Evolutionary conservation across 2,888 invertebrate genomes (phyloP), one percentile per base, ranked within the genome.

Genomic region (Pollenia amentaria): DNA sequence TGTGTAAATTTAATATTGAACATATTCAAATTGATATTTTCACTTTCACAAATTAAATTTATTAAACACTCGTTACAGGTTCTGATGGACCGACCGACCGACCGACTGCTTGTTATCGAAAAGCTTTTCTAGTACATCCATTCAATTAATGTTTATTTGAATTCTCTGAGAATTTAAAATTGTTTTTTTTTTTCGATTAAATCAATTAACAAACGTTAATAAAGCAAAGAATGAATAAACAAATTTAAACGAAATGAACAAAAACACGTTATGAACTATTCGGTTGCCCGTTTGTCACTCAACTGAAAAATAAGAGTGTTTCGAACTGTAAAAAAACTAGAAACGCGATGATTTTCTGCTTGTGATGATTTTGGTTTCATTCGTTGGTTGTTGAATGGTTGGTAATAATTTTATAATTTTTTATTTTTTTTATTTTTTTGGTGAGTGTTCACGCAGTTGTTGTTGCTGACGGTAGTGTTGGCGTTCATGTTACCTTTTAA

Each of bases 231-330:
- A 72, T 51, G 55, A 57, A 51, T n/a, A n/a, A 64, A 48, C 40
- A 46, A 55, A 75, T 46, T 29, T 29, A 29, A 29, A 29, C 29
- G 29, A 29, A 29, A 29, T 29, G 0, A 29, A 29, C 12, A n/a
- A 73, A 83, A 83, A 82, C 70, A 75, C 75, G 73, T 75, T 69
- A 72, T 65, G 87, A 88, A 90, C 90, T 90, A 89, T 88, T 88
- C 91, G 89, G 92, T 89, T 90, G 89, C 90, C 90, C 91, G 91
- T 91, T 90, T 91, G 91, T 91, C 91, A 90, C 89, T 90, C 92
- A 91, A 91, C 91, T 91, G 91, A 91, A 90, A 89, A 89, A 85
- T 51, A 81, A 80, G 76, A 87, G 85, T 73, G 78, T 85, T 85
- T 79, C 72, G 64, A 80, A 79, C 65, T 85, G 84, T 84, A 67